Evolutionary conservation across 92 coral and sea anemone genomes (phyloP), one percentile per base, ranked within the genome.

Genomic region (Epizoanthus stellaris): DNA sequence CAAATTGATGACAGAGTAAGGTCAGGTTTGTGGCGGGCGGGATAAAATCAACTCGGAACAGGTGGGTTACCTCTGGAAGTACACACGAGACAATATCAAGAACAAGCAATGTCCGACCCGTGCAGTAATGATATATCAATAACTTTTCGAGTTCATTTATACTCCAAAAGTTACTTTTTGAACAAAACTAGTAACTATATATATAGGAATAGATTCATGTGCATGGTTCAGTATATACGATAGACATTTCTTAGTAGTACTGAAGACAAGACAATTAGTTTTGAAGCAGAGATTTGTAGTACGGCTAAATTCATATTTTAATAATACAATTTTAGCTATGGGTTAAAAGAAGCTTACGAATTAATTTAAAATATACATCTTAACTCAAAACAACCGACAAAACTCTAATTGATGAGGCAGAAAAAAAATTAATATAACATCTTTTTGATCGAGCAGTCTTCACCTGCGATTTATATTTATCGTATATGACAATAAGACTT

Each of bases 1-100:
- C 73, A 34, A 66, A 38, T 40, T 68, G 73, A 34, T 68, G 73
- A 68, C 73, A 68, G 40, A 68, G 43, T 34, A 45, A 17, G 43
- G 52, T 34, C 30, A 16, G 39, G 7, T 68, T 34, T 19, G 43
- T 34, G 7, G 36, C 43, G 6, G 45, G 73, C 34, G 73, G 52
- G 73, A 40, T 34, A 38, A 68, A 19, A 45, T 34, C 39, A 38
- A 38, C 39, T 68, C 16, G 52, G 43, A 68, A 68, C 73, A 68
- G 73, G 73, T 68, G 73, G 21, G 43, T 3, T 34, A 38, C 1
- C 34, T 64, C 69, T 23, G 69, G 30, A n/a, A 12, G 40, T 19
- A 13, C 13, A 64, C 73, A 68, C 49, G 73, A 68, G 7, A 8
- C 52, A 38, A 68, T 68, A 68, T 68, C 21, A 25, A 15, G 9